Percentiles rank a stretch among this genome's conserved stretches.
phyloP scores from a whole-genome alignment of 2,113 vertebrate species.

The Poeciliopsis prolifica region DNA sequence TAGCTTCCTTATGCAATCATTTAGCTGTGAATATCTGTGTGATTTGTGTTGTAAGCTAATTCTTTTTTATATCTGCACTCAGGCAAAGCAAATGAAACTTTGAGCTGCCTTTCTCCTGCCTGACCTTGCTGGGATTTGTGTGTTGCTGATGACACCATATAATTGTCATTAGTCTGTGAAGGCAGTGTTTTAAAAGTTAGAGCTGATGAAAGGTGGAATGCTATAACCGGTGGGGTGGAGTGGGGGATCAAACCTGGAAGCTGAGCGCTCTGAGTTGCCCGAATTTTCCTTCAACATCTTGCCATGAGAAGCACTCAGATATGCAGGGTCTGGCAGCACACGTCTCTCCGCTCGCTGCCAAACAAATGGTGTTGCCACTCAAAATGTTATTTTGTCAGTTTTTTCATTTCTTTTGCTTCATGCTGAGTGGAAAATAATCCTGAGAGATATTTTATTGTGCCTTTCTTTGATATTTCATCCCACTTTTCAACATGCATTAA shows the following conservation, averaged over 20 bases:
- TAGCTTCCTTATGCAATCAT: not conserved
- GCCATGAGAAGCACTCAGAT: constrained; percentile 38
- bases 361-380: constrained; percentile 81
- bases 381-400: constrained; percentile 30
- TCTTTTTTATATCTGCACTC: not conserved
- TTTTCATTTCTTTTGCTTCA: constrained; percentile 1
- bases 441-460: not conserved
- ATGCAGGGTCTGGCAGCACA: constrained; percentile 30
- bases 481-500: not conserved
- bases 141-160: constrained; percentile 6
- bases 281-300: constrained; percentile 54
- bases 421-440: not conserved
- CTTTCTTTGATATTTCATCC: not conserved
- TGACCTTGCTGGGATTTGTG: not conserved
- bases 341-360: constrained; percentile 59
- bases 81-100: not conserved
- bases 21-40: not conserved
- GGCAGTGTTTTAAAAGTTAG: not conserved
- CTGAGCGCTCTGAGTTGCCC: constrained; percentile 48
- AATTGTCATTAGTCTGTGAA: constrained; percentile 1
- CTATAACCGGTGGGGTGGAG: not conserved
- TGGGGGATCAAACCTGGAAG: constrained; percentile 21
- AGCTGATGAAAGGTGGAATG: constrained; percentile 53
- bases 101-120: not conserved
- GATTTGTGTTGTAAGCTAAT: not conserved